phyloP scores from a whole-genome alignment of 2,888 invertebrate genomes.

The Tribolium freemani region DNA sequence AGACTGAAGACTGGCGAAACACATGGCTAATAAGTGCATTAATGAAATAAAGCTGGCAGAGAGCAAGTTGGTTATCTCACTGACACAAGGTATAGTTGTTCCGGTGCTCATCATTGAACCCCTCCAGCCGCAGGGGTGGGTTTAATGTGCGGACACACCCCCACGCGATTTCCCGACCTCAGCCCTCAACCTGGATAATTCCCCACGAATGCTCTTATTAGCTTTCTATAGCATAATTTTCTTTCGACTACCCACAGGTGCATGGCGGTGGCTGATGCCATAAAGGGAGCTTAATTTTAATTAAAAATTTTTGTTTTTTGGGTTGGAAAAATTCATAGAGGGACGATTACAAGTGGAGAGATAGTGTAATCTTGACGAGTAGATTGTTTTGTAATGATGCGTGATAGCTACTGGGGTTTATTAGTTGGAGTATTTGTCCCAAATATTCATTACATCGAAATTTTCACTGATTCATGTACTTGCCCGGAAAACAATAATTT shows the following conservation, averaged over 20 bases:
- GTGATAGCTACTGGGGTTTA: neutral
- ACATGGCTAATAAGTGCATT: conserved; percentile 35
- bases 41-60: conserved; percentile 59
- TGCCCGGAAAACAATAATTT: too few species aligned
- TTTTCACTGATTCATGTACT: too few species aligned
- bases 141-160: conserved; percentile 62
- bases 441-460: neutral
- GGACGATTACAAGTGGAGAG: neutral
- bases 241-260: neutral
- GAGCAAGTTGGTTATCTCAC: conserved; percentile 61
- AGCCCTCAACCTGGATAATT: conserved; percentile 47
- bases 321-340: neutral
- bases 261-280: neutral
- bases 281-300: neutral
- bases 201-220: conserved; percentile 32
- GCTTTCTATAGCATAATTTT: conserved; percentile 25
- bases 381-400: neutral
- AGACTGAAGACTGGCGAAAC: conserved; percentile 5
- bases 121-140: conserved; percentile 63
- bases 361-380: neutral
- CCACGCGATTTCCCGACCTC: conserved; percentile 57
- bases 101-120: conserved; percentile 61
- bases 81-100: conserved; percentile 63
- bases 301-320: neutral
- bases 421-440: neutral